Evolutionary conservation across 1,140 invertebrate species (phyloP).

Genomic region (Trigoniulus corallinus): DNA sequence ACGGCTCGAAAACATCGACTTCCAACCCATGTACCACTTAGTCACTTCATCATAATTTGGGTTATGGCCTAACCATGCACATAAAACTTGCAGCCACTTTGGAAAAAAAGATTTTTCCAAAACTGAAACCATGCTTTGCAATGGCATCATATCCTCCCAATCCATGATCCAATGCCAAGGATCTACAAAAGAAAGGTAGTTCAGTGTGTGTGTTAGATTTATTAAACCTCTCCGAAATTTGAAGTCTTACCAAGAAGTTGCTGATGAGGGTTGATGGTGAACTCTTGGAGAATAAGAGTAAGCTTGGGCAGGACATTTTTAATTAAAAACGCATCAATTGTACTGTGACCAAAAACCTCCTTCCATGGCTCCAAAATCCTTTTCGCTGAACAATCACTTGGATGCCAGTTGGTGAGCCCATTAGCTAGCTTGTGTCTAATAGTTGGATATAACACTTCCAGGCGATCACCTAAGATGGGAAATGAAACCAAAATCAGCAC

Average conservation of each 20-base stretch:
- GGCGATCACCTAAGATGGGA: constrained; percentile 28
- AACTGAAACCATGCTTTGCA: constrained; percentile 46
- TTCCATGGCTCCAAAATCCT: constrained; percentile 86
- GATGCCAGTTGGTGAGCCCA: constrained; percentile 79
- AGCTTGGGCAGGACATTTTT: constrained; percentile 85
- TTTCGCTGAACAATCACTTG: constrained; percentile 76
- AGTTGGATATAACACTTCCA: constrained; percentile 77
- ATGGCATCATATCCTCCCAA: constrained; percentile 62
- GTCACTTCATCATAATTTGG: constrained; percentile 68
- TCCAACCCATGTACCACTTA: constrained; percentile 80
- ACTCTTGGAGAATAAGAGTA: constrained; percentile 46
- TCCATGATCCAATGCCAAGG: constrained; percentile 73
- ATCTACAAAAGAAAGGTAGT: constrained; percentile 20
- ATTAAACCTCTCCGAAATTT: background rate
- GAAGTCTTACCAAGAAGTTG: constrained; percentile 51
- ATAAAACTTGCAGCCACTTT: constrained; percentile 61
- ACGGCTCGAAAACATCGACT: constrained; percentile 49
- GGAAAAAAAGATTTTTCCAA: constrained; percentile 75
- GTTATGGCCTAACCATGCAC: constrained; percentile 60
- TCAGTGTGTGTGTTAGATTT: background rate
- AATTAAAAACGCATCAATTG: constrained; percentile 68
- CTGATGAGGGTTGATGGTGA: constrained; percentile 71
- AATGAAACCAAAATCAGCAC: background rate
- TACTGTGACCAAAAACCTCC: constrained; percentile 58
- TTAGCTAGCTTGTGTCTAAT: constrained; percentile 78